phyloP scores from a whole-genome alignment of 2,113 vertebrate genomes.

The Halcyon senegalensis region DNA sequence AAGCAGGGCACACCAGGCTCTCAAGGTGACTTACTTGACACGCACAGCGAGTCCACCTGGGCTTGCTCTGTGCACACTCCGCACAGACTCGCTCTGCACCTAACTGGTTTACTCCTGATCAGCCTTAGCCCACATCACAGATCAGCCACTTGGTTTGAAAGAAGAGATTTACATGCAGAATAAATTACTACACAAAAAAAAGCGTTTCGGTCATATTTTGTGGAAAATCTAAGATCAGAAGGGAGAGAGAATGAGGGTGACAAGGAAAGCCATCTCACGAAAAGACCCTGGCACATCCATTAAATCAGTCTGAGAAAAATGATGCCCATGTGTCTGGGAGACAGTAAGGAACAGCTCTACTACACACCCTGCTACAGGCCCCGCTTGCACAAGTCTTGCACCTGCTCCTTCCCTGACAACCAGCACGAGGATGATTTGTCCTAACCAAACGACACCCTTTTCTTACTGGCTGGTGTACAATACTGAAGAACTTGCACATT shows the following conservation, averaged over 20 bases:
- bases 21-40: neutral
- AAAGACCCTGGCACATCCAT: neutral
- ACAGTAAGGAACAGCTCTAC: neutral
- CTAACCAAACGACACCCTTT: neutral
- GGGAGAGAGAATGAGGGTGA: neutral
- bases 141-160: neutral
- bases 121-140: neutral
- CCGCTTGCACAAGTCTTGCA: neutral
- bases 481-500: neutral
- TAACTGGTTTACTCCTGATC: neutral
- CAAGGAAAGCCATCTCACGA: neutral
- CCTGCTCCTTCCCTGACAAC: neutral
- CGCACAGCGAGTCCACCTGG: neutral
- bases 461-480: neutral
- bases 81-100: neutral
- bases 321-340: neutral
- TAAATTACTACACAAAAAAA: neutral
- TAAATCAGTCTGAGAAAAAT: neutral
- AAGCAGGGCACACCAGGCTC: accelerated
- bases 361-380: neutral
- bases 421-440: neutral
- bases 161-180: neutral
- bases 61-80: neutral
- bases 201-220: neutral
- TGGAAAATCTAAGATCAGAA: neutral